phyloP scores from a whole-genome alignment of 2,888 invertebrate species.

The Tinea trinotella region DNA sequence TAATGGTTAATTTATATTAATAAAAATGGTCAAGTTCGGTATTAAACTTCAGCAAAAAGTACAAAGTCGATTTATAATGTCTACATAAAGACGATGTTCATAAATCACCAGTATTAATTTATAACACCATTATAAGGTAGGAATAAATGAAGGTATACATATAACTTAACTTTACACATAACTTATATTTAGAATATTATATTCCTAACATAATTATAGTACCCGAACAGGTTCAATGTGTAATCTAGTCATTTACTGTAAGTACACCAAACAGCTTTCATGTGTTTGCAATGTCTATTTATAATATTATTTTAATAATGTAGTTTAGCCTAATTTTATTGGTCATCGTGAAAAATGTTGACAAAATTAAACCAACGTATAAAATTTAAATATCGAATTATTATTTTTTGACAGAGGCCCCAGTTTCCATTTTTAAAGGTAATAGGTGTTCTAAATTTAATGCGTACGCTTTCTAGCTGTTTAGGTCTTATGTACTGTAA shows the following conservation, averaged over 20 bases:
- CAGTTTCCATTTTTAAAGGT: slow-evolving; percentile 69
- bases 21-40: no score
- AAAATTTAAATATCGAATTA: slow-evolving; percentile 24
- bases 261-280: slow-evolving; percentile 1
- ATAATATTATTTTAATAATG: neutral
- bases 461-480: slow-evolving; percentile 47
- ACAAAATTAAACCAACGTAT: neutral
- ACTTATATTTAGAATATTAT: slow-evolving; percentile 2
- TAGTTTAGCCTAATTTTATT: neutral
- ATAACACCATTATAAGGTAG: neutral
- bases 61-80: no score
- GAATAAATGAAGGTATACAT: neutral
- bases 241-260: slow-evolving; percentile 10
- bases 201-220: neutral
- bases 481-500: slow-evolving; percentile 34
- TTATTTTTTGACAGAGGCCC: slow-evolving; percentile 67
- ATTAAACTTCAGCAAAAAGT: no score
- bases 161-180: neutral
- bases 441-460: slow-evolving; percentile 43
- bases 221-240: neutral
- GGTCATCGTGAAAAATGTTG: neutral
- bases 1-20: no score
- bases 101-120: no score
- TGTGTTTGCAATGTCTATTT: slow-evolving; percentile 1
- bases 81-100: neutral